Percentiles rank a stretch among this genome's conserved stretches.
phyloP scores from a whole-genome alignment of 2,113 vertebrate species.

The Aviceda subcristata region DNA sequence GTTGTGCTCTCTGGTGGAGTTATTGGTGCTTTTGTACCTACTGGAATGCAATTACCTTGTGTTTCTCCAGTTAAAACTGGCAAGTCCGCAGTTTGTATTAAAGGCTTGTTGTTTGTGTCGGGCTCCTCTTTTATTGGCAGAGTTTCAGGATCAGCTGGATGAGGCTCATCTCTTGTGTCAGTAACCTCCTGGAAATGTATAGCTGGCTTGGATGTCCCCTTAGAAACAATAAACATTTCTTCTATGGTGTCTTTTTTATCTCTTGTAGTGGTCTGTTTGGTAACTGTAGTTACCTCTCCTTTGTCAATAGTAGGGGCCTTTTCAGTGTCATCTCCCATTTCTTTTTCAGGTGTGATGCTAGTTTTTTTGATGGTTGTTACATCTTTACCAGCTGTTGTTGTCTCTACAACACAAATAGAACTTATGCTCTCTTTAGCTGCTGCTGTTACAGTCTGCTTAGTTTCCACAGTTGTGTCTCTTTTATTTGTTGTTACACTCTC shows the following conservation, averaged over 20 bases:
- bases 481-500: not conserved
- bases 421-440: not conserved
- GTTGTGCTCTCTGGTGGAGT: not conserved
- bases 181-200: conserved; percentile 35
- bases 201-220: conserved; percentile 25
- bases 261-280: not conserved
- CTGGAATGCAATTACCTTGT: not conserved
- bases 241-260: conserved; percentile 38
- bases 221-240: conserved; percentile 40
- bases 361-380: not conserved
- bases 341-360: not conserved
- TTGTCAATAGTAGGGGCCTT: not conserved
- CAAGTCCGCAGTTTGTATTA: not conserved
- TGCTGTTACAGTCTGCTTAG: not conserved
- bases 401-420: not conserved
- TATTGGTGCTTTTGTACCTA: not conserved
- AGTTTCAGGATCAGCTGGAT: not conserved
- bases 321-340: not conserved
- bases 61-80: not conserved
- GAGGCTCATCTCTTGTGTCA: not conserved
- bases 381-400: not conserved
- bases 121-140: not conserved
- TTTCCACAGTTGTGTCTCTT: not conserved
- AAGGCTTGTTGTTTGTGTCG: not conserved
- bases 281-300: not conserved